A percentile compares a stretch with the other conserved stretches of the same genome.
phyloP scores from a whole-genome alignment of 1,140 invertebrate species.

The Drosophila baimaii region DNA sequence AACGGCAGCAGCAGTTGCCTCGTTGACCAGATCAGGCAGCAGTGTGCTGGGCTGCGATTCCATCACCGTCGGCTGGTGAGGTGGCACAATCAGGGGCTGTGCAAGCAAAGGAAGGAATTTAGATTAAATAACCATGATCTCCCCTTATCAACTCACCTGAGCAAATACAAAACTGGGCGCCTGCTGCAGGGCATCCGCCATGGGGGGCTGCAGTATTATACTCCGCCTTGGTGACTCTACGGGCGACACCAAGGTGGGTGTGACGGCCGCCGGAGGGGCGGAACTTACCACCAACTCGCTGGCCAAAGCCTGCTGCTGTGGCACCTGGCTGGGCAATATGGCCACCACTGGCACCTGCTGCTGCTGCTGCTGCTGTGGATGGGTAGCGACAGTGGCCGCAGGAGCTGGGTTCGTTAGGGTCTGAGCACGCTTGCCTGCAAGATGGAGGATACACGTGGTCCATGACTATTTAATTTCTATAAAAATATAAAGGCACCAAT shows the following conservation, averaged over 20 bases:
- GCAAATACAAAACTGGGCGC: conserved; percentile 67
- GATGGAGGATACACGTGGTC: conserved; percentile 14
- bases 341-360: conserved; percentile 52
- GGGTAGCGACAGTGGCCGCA: conserved; percentile 4
- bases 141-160: conserved; percentile 53
- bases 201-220: conserved; percentile 85
- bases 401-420: conserved; percentile 60
- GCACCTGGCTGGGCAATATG: conserved; percentile 45
- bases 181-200: conserved; percentile 80
- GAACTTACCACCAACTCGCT: conserved; percentile 21
- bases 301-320: conserved; percentile 2
- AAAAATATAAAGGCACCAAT: conserved; percentile 33
- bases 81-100: conserved; percentile 58
- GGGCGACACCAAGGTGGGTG: conserved; percentile 49
- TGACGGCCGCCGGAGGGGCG: conserved; percentile 6
- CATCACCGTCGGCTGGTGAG: conserved; percentile 22
- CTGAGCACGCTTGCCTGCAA: conserved; percentile 75
- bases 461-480: conserved; percentile 36
- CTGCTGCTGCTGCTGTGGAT: conserved; percentile 43
- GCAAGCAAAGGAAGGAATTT: not conserved
- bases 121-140: not conserved
- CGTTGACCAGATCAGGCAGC: conserved; percentile 68
- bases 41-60: conserved; percentile 24
- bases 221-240: conserved; percentile 83
- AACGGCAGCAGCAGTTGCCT: conserved; percentile 52